phyloP scores from a whole-genome alignment of 2,888 invertebrate species.

The Hemistola chrysoprasaria region DNA sequence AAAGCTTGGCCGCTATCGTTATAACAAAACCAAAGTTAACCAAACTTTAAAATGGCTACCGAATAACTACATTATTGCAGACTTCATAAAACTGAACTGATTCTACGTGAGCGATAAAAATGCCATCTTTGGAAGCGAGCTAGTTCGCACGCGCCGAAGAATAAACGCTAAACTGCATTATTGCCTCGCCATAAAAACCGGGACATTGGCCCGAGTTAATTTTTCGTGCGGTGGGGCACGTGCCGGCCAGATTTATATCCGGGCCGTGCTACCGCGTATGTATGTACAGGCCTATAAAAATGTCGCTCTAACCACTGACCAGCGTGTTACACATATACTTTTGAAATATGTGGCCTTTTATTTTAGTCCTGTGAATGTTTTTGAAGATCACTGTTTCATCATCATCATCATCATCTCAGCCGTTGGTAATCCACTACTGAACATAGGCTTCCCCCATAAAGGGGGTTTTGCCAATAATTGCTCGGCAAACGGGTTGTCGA shows the following conservation, averaged over 20 bases:
- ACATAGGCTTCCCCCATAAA: no score
- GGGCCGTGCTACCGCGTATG: conserved; percentile 38
- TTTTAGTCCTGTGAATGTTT: no score
- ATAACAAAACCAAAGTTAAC: background rate
- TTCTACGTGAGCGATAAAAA: conserved; percentile 33
- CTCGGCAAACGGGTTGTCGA: no score
- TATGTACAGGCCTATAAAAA: conserved; percentile 49
- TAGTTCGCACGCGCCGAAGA: conserved; percentile 41
- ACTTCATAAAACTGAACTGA: conserved; percentile 22
- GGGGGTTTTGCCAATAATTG: no score
- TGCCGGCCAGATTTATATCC: conserved; percentile 55
- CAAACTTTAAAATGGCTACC: conserved; percentile 2
- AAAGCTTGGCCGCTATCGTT: no score
- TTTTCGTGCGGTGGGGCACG: conserved; percentile 59
- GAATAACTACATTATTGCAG: conserved; percentile 18
- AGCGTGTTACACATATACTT: conserved; percentile 17
- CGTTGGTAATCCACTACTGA: no score
- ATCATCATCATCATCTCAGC: no score
- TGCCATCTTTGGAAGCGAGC: conserved; percentile 25
- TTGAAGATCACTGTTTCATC: no score
- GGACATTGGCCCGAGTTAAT: conserved; percentile 55
- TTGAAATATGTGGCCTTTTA: conserved; percentile 15
- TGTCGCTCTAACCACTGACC: conserved; percentile 35
- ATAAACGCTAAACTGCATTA: conserved; percentile 50
- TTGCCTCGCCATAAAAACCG: conserved; percentile 49